phyloP scores from a whole-genome alignment of 2,888 invertebrate species.

The Agapostemon virescens region DNA sequence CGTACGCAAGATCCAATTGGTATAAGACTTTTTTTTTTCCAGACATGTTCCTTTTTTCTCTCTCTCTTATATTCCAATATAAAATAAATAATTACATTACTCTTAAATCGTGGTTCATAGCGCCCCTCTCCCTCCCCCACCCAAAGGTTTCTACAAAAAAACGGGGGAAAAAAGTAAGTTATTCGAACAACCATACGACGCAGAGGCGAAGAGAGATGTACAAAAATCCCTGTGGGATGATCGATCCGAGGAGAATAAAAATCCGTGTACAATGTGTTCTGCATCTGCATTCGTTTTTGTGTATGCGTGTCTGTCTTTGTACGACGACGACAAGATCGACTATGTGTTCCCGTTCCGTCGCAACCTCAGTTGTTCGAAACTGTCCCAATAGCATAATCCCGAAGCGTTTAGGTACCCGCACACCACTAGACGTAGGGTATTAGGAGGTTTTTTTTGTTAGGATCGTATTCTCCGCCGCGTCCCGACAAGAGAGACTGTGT shows the following conservation, averaged over 20 bases:
- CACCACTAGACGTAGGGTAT: not conserved
- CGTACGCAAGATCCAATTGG: not conserved
- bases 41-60: no score
- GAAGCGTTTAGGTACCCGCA: conserved; percentile 5
- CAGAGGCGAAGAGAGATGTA: not conserved
- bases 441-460: not conserved
- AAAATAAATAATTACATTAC: conserved; percentile 17
- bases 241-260: conserved; percentile 15
- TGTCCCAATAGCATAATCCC: not conserved
- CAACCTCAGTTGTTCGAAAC: no score
- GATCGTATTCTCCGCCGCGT: conserved; percentile 32
- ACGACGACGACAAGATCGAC: not conserved
- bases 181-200: not conserved
- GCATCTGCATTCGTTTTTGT: no score
- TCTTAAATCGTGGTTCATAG: not conserved
- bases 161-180: not conserved
- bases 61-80: conserved; percentile 17
- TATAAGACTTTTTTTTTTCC: not conserved
- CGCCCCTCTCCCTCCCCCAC: not conserved
- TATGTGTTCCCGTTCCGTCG: not conserved
- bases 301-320: not conserved
- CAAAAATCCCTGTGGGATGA: not conserved
- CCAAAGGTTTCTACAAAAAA: conserved; percentile 8
- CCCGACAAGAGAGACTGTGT: conserved; percentile 44
- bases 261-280: not conserved